Base-by-base conservation (phyloP, 2,888 invertebrate genomes). In the Aethes cnicana region DNA sequence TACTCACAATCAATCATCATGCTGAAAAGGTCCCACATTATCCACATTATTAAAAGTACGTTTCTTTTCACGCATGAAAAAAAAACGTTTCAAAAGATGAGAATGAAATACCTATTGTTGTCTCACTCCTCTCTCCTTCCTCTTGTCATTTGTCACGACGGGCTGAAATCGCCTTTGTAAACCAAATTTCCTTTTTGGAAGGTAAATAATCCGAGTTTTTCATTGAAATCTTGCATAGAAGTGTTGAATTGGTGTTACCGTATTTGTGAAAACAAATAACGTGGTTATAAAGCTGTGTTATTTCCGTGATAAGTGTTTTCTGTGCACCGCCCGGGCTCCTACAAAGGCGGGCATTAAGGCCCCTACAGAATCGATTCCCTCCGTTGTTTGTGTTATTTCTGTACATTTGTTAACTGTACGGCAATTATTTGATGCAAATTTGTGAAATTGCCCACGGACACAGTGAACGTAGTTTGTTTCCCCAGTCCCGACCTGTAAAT, bases 111-210 rank as follows among this genome's bases (percentile, higher is more conserved):
- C n/a, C 18, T 8, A 41, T 36, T 8, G n/a, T 16, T 25, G 14
- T 52, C 39, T 33, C 25, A 14, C 26, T 46, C 46, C 26, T 8
- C 32, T 16, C 12, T 17, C 23, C n/a, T n/a, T 23, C 42, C 46
- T 46, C 41, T 42, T 52, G 46, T 50, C 46, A 54, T 23, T 47
- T 55, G 50, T 55, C 54, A 52, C 46, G 50, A 47, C 41, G 32
- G 52, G 25, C 39, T 21, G 25, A 7, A 11, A 43, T 44, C 35
- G 28, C 28, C 47, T 55, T 30, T 50, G 35, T 35, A 28, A 28
- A 9, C 16, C 9, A 42, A 47, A 47, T 37, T 55, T 52, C 36
- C 47, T 42, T 55, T 47, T 46, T 21, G 1, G 26, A 50, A 55
- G 54, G 54, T 55, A 55, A 54, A 55, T 55, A 50, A 55, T 55